A percentile compares a stretch with the other conserved stretches of the same genome.
These are phyloP conservation scores for Folsomia candida DNA, from an alignment of 2,888 invertebrate species.

Conservation along the genomic window DNA sequence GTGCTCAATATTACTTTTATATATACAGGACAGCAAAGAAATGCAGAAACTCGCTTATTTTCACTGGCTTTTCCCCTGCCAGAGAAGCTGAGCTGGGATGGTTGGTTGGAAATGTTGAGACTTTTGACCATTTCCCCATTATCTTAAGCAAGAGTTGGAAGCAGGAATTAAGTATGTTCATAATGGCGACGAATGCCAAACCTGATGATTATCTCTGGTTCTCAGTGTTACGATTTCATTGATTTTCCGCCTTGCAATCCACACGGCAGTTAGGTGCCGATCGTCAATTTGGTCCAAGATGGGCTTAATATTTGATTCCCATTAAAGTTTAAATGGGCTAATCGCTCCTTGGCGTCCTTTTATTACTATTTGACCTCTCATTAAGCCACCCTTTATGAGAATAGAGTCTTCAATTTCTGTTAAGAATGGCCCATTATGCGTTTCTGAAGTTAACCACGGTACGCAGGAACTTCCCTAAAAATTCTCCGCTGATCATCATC, in stretches of 20 bases:
- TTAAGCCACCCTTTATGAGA: background rate
- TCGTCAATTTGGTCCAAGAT: background rate
- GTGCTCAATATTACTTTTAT: conserved; percentile 9
- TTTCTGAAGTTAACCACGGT: no score
- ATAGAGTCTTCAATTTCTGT: background rate
- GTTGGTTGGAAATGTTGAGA: background rate
- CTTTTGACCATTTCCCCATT: conserved; percentile 5
- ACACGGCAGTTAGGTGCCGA: background rate
- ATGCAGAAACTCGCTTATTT: no score
- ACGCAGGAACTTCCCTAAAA: no score
- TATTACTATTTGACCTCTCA: conserved; percentile 1
- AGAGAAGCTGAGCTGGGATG: background rate
- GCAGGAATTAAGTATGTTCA: background rate
- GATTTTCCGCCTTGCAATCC: background rate
- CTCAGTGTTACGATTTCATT: background rate
- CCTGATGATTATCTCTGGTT: background rate
- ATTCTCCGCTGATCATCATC: no score
- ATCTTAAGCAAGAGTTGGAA: background rate
- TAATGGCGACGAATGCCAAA: background rate
- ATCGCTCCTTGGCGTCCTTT: background rate
- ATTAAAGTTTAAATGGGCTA: conserved; percentile 8
- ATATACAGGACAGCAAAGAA: background rate
- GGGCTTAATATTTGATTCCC: background rate
- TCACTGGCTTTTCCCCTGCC: no score
- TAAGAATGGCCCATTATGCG: background rate